These are phyloP conservation scores for Pseudococcus jackbeardsleyi DNA, from an alignment of 2,888 invertebrate species.

Conservation along the genomic window DNA sequence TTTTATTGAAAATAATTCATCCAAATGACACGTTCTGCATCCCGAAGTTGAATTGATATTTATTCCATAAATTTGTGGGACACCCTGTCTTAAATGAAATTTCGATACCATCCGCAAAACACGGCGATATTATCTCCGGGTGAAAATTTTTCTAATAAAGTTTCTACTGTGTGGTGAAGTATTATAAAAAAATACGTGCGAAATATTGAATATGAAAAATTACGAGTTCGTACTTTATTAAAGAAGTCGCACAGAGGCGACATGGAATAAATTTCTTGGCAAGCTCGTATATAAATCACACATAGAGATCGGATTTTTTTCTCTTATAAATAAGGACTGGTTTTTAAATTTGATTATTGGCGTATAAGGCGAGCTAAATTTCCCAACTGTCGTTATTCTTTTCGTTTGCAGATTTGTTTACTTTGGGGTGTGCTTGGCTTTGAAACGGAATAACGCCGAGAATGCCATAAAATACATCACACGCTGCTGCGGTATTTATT, in stretches of 20 bases:
- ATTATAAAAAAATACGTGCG: not conserved
- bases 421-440: slow-evolving; percentile 2
- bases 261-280: slow-evolving; percentile 18
- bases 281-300: not conserved
- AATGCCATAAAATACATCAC: slow-evolving; percentile 29
- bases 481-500: slow-evolving; percentile 21
- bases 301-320: not conserved
- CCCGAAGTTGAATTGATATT: too few relatives aligned
- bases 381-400: slow-evolving; percentile 4
- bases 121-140: not conserved
- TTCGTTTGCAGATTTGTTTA: slow-evolving; percentile 30
- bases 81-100: not conserved
- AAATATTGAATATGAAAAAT: slow-evolving; percentile 21
- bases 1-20: too few relatives aligned
- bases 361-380: slow-evolving; percentile 4
- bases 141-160: slow-evolving; percentile 5
- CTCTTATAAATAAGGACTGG: not conserved
- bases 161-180: not conserved
- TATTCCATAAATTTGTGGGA: not conserved
- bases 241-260: not conserved
- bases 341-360: slow-evolving; percentile 42
- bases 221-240: not conserved
- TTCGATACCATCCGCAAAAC: not conserved
- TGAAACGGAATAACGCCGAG: not conserved
- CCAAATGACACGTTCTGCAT: too few relatives aligned